These are phyloP conservation scores for Pterophyllum scalare DNA, from an alignment of 2,113 vertebrate genomes.

Conservation along the genomic window DNA sequence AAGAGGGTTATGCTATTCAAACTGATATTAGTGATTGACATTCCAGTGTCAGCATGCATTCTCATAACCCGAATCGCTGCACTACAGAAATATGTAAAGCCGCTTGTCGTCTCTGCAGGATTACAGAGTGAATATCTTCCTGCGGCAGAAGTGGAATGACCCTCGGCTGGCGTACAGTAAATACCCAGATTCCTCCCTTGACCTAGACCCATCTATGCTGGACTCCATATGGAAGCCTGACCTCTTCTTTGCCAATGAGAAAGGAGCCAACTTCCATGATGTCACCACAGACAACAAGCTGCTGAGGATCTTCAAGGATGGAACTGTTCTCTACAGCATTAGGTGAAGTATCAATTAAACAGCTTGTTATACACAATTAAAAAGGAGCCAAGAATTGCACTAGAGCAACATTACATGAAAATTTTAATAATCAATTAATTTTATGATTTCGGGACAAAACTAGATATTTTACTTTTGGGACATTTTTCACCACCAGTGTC, in stretches of 20 bases:
- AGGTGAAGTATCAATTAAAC: slow-evolving; percentile 79
- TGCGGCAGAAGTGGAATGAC: slow-evolving; percentile 98
- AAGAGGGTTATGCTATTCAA: neutral
- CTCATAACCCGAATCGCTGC: slow-evolving; percentile 3
- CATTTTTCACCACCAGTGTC: neutral
- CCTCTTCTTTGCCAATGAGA: slow-evolving; percentile 99
- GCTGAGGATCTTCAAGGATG: slow-evolving; percentile 96
- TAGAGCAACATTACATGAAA: neutral
- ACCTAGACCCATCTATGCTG: slow-evolving; percentile 98
- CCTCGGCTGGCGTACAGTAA: slow-evolving; percentile 97
- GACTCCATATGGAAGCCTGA: slow-evolving; percentile 99
- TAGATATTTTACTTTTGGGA: neutral
- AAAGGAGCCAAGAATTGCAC: neutral
- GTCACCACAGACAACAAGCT: slow-evolving; percentile 99
- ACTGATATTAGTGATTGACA: neutral
- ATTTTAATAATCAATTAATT: neutral
- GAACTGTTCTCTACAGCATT: slow-evolving; percentile 97
- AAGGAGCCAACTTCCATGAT: slow-evolving; percentile 98
- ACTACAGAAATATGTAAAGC: slow-evolving; percentile 60
- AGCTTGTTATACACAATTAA: neutral
- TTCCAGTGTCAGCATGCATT: slow-evolving; percentile 12
- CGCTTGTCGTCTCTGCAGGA: slow-evolving; percentile 86
- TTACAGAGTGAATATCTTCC: slow-evolving; percentile 99
- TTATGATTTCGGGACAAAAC: neutral
- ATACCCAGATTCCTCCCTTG: slow-evolving; percentile 96